Conservation (phyloP, 2,113 vertebrate genomes). For the Daboia siamensis region DNA sequence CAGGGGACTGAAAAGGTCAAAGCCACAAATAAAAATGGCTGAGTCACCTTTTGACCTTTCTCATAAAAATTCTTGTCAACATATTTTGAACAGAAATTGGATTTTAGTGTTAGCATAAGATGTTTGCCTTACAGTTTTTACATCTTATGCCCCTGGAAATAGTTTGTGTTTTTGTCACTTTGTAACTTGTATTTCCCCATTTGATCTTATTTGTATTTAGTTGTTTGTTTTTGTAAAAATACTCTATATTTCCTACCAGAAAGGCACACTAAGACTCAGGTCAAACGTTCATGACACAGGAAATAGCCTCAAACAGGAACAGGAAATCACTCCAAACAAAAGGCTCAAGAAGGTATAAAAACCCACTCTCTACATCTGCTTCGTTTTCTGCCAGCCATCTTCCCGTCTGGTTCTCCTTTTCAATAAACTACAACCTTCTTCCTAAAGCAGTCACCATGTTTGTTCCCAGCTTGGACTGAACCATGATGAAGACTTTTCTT, state of each 20-base stretch:
- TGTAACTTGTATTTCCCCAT: constrained; percentile 7
- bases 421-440: no score
- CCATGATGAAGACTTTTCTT: no score
- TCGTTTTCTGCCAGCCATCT: no score
- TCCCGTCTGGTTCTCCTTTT: no score
- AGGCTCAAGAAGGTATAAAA: no score
- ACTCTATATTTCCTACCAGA: background rate
- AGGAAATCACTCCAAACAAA: no score
- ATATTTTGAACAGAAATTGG: rapidly evolving
- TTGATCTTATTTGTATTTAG: constrained; percentile 21
- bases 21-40: background rate
- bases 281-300: no score
- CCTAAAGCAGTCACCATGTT: no score
- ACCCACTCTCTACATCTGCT: no score
- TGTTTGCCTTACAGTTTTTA: background rate
- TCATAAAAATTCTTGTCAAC: background rate
- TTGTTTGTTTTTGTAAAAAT: constrained; percentile 16
- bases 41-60: background rate
- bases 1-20: background rate
- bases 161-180: constrained; percentile 19
- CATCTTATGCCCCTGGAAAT: background rate
- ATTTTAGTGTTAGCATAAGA: rapidly evolving
- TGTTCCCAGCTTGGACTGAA: no score
- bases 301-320: no score
- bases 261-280: no score